These are phyloP conservation scores for Enteromius mattozi DNA, from an alignment of 2,797 vertebrate genomes.

Conservation along the genomic window DNA sequence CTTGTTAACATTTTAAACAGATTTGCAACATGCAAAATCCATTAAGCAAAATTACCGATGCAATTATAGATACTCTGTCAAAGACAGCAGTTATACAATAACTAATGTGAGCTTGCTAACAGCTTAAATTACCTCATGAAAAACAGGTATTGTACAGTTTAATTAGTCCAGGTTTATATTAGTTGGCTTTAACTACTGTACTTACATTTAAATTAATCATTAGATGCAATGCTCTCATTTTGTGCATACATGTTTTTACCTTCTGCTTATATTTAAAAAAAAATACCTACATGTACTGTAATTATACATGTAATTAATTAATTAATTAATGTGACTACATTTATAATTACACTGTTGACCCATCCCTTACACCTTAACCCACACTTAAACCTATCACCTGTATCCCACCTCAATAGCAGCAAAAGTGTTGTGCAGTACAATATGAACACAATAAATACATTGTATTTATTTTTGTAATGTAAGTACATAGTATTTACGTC, in stretches of 20 bases:
- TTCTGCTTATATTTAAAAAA: background rate
- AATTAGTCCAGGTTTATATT: background rate
- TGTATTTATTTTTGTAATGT: too few species aligned
- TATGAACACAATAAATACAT: background rate
- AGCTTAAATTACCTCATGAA: background rate
- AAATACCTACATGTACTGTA: background rate
- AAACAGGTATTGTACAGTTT: background rate
- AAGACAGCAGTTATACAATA: too few species aligned
- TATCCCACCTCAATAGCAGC: background rate
- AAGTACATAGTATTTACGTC: background rate
- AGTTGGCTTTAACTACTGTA: background rate
- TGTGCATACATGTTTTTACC: background rate
- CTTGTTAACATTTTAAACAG: background rate
- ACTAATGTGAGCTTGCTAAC: background rate
- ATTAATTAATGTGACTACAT: background rate
- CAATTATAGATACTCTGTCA: background rate
- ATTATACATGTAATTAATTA: background rate
- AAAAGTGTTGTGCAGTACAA: too few species aligned
- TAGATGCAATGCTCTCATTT: background rate
- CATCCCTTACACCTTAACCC: background rate
- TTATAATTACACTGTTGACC: background rate
- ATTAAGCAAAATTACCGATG: background rate
- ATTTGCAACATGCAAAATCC: slow-evolving; percentile 3
- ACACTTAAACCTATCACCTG: background rate
- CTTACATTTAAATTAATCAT: background rate